Evolutionary conservation across 2,797 vertebrate species (phyloP), one percentile per base, ranked within the genome.

Genomic region (Sebastes minor): DNA sequence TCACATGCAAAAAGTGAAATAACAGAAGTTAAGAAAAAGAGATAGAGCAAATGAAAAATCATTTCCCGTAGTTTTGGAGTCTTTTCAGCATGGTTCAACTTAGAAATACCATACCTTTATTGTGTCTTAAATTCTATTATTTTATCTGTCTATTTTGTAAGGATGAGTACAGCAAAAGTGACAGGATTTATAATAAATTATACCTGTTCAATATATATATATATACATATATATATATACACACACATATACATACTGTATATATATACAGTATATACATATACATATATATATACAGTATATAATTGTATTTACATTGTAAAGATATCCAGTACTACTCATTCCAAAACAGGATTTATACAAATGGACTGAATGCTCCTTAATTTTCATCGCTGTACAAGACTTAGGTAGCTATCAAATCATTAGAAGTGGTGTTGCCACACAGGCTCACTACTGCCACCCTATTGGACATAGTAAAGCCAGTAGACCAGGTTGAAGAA

Each of bases 401-500:
- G 71, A 85, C 66, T 33, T 62, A 85, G 78, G 78, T 88, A 75
- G 78, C 79, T 63, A 70, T 71, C 27, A 75, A 81, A 82, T 79
- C 20, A 27, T 56, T 8, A 71, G 65, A 42, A 38, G 66, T 30
- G 28, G 28, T 38, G 53, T 12, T 55, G 61, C 78, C 33, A 16
- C 52, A 35, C 5, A 20, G 73, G 78, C 71, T 60, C 35, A 42
- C 38, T 46, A 0, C 61, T 56, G 81, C 84, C 90, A 77, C 86
- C 84, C 95, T 96, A 99, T 88, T 98, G 97, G 71, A 99, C 96
- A 35, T 99, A 99, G 93, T 99, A 99, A 80, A 99, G 95, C 98
- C 98, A 99, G 88, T 99, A 99, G 83, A 99, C 96, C 81, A 98
- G 94, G 93, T 99, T 99, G 90, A 99, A 99, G 95, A 99, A 97